phyloP scores from a whole-genome alignment of 2,797 vertebrate genomes.

The Okamejei kenojei region DNA sequence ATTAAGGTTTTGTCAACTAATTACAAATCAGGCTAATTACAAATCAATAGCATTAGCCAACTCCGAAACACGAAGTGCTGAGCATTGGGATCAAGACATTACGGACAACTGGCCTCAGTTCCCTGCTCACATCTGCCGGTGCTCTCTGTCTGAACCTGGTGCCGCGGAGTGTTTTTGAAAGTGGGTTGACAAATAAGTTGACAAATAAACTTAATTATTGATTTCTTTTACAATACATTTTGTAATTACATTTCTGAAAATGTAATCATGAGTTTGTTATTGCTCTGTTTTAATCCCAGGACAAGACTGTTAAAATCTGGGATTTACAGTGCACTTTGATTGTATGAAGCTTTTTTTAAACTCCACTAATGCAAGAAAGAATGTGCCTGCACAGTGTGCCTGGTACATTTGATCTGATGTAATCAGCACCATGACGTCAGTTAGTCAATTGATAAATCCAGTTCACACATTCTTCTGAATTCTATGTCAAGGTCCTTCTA shows the following conservation, averaged over 20 bases:
- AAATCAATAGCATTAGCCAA: too few species aligned
- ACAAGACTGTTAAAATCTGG: not conserved
- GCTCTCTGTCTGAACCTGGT: too few species aligned
- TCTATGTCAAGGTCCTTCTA: constrained; percentile 1
- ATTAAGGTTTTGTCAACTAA: too few species aligned
- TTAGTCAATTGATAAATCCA: constrained; percentile 10
- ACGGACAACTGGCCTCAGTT: too few species aligned
- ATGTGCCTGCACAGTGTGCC: constrained; percentile 10
- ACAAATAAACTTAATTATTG: not conserved
- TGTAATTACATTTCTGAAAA: not conserved
- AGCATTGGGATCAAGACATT: too few species aligned
- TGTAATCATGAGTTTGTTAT: not conserved
- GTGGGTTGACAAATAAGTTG: too few species aligned
- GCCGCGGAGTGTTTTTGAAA: too few species aligned
- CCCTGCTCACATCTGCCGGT: too few species aligned
- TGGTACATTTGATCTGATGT: not conserved
- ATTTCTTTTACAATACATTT: not conserved
- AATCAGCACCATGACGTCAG: not conserved
- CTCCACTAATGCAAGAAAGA: constrained; percentile 22
- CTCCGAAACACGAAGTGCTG: too few species aligned
- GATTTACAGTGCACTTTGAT: not conserved
- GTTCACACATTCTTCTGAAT: constrained; percentile 3
- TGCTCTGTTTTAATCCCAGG: not conserved
- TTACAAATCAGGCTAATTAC: too few species aligned
- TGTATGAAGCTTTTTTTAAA: not conserved